phyloP scores from a whole-genome alignment of 2,113 vertebrate genomes.

The Ammodytes marinus region DNA sequence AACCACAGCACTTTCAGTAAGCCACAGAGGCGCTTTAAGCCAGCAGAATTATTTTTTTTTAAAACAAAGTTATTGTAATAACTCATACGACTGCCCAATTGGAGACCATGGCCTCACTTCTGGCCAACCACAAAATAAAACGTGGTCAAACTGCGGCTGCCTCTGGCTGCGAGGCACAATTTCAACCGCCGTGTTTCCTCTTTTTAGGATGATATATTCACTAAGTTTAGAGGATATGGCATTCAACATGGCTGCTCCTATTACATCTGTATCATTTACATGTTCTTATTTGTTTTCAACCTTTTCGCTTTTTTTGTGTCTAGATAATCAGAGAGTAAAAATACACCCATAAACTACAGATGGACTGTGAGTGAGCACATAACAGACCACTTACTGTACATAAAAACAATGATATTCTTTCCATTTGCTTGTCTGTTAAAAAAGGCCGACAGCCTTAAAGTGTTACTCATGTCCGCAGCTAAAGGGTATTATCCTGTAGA shows the following conservation, averaged over 20 bases:
- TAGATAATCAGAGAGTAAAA: background rate
- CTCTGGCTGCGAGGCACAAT: conserved; percentile 8
- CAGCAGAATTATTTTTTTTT: background rate
- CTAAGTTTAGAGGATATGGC: background rate
- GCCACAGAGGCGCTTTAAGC: background rate
- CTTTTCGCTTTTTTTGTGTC: background rate
- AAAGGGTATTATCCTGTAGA: conserved; percentile 20
- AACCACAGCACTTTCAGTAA: background rate
- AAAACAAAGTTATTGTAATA: conserved; percentile 9
- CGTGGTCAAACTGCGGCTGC: conserved; percentile 39
- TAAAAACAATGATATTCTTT: conserved; percentile 23
- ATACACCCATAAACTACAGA: background rate
- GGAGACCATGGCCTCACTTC: conserved; percentile 7
- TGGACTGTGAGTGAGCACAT: background rate
- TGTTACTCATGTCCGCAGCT: conserved; percentile 29
- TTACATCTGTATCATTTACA: background rate
- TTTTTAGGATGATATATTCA: background rate
- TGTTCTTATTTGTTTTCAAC: background rate
- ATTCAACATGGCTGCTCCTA: conserved; percentile 3
- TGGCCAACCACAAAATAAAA: conserved; percentile 35
- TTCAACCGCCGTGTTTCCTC: background rate
- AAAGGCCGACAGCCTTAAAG: conserved; percentile 19
- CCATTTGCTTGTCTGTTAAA: conserved; percentile 8
- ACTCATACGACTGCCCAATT: background rate
- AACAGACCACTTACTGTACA: background rate